Evolutionary conservation across 2,113 vertebrate genomes (phyloP), one percentile per base, ranked within the genome.

Genomic region (Nycticryphes semicollaris): DNA sequence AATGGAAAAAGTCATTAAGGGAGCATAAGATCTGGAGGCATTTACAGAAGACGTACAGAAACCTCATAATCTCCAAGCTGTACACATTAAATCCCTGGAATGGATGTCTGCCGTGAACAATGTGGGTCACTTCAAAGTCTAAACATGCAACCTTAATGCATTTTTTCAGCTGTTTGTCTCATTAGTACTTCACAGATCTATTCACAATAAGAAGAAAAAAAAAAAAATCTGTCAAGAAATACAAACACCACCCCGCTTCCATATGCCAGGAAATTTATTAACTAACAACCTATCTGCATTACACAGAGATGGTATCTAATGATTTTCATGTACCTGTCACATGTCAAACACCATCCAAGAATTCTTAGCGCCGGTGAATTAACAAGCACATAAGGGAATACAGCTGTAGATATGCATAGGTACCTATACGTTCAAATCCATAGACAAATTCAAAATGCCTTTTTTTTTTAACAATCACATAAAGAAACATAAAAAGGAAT

Each of bases 121-220:
- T 50, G 3, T 43, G 62, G 89, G 84, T 89, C 79, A 89, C 53
- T 89, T 88, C 66, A 57, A 96, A 93, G 62, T 25, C 70, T 90
- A 87, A 89, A 82, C 50, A 83, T 27, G 18, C 25, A 95, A 87
- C 33, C 31, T 75, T 73, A 79, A 92, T 45, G 62, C 37, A 76
- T 76, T 94, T 93, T 96, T 94, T 88, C 51, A 93, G 35, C 69
- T 85, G 82, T 95, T 87, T 93, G 62, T 89, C 94, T 94, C 86
- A 92, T 94, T 93, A 93, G 45, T 74, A 89, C 77, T 89, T 89
- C 80, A 93, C 51, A 92, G 53, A 81, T 82, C 76, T 78, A 76
- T 23, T 90, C 73, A 57, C 41, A 90, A 35, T 62, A 78, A 78
- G 17, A 54, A 16, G 13, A 4, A 12, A 7, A 21, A 28, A 47